phyloP scores from a whole-genome alignment of 1,140 invertebrate genomes.

The Lucilia sericata region DNA sequence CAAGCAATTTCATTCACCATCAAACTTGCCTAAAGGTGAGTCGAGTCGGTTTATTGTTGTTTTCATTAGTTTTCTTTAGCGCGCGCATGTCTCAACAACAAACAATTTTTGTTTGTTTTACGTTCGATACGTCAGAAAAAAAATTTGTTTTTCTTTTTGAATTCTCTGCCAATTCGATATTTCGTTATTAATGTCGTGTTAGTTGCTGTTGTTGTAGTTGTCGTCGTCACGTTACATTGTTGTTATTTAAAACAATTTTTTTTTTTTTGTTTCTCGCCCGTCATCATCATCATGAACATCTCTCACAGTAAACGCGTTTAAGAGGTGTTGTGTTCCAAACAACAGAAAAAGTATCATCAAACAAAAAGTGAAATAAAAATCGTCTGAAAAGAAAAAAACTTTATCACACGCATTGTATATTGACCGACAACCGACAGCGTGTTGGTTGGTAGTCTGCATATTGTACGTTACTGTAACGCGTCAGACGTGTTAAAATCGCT shows the following conservation, averaged over 20 bases:
- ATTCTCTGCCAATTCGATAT: neutral
- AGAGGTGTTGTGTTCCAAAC: neutral
- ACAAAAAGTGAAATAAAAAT: neutral
- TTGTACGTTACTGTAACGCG: conserved; percentile 18
- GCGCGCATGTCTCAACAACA: conserved; percentile 28
- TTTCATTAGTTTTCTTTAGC: neutral
- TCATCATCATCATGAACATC: neutral
- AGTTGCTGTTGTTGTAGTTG: neutral
- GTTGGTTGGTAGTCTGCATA: neutral
- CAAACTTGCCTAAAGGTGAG: conserved; percentile 42
- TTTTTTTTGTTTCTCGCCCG: neutral
- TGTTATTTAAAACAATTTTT: neutral
- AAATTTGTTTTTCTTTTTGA: too few relatives aligned
- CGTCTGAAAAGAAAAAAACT: neutral
- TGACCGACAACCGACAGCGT: neutral
- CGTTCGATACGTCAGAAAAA: neutral
- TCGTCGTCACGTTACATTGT: neutral
- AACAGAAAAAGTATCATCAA: neutral
- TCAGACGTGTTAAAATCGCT: conserved; percentile 26
- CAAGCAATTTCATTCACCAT: conserved; percentile 37
- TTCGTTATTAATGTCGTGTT: neutral
- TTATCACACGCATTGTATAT: conserved; percentile 18
- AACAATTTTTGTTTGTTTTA: neutral
- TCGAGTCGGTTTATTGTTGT: neutral
- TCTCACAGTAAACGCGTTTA: conserved; percentile 28